Conservation (phyloP, 2,113 vertebrate genomes). For the Cranoglanis bouderius region DNA sequence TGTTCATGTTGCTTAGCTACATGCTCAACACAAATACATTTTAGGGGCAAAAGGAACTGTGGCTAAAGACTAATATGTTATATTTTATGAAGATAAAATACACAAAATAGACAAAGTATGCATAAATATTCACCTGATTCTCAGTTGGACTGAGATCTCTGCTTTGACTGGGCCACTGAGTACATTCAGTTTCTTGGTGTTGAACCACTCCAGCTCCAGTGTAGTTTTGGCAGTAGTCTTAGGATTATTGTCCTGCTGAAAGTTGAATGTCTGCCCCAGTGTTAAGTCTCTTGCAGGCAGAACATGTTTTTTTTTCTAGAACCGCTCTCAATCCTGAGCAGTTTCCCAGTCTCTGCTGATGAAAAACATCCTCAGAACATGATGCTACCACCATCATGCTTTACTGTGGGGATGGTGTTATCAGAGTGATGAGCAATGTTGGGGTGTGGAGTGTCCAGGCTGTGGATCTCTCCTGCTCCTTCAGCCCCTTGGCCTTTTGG, state of each 20-base stretch:
- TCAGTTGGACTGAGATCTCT: no score
- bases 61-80: no score
- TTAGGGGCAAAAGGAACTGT: no score
- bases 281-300: not conserved
- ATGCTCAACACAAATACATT: no score
- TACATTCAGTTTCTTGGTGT: not conserved
- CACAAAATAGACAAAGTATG: no score
- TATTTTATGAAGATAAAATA: no score
- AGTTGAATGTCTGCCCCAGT: no score
- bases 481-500: not conserved
- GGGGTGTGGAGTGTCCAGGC: not conserved
- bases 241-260: no score
- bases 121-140: no score
- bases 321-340: not conserved
- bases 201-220: not conserved
- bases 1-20: conserved; percentile 11
- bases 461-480: not conserved
- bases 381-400: not conserved
- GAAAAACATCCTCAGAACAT: not conserved
- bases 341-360: not conserved
- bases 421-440: not conserved
- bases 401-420: not conserved
- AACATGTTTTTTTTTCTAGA: not conserved
- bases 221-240: no score
- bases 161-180: no score